phyloP scores from a whole-genome alignment of 2,888 invertebrate species.

The Agapetus fuscipes region DNA sequence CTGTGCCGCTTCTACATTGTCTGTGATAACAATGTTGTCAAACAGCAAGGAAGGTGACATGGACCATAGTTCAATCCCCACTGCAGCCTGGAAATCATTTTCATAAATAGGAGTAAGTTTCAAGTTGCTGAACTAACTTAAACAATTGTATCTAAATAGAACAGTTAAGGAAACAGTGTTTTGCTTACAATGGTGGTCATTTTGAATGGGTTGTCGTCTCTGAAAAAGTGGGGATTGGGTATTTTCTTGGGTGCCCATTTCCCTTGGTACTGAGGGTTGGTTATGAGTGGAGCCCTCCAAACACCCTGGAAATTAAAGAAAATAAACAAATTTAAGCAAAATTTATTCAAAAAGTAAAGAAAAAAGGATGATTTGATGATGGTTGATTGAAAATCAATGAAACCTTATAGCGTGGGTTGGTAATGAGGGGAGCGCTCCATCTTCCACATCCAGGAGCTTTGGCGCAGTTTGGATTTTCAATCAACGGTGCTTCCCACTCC shows the following conservation, averaged over 20 bases:
- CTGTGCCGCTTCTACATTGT: conserved; percentile 64
- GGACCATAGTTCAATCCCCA: conserved; percentile 97
- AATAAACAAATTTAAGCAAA: not conserved
- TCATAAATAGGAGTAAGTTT: too few relatives aligned
- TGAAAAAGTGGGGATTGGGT: conserved; percentile 87
- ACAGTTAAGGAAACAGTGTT: too few relatives aligned
- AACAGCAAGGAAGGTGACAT: conserved; percentile 93
- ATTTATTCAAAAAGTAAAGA: not conserved
- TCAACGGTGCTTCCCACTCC: conserved; percentile 91
- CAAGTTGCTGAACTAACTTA: too few relatives aligned
- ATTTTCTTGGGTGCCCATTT: conserved; percentile 87
- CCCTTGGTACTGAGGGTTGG: conserved; percentile 91
- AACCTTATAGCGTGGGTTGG: conserved; percentile 82
- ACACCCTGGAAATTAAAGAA: conserved; percentile 47
- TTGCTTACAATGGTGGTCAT: conserved; percentile 89
- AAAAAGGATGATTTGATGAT: not conserved
- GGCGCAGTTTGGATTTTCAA: conserved; percentile 81
- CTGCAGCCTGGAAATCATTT: conserved; percentile 61
- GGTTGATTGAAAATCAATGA: not conserved
- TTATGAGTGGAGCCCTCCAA: conserved; percentile 83
- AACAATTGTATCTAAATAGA: too few relatives aligned
- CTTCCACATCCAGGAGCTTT: conserved; percentile 79
- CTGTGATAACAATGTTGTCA: conserved; percentile 90
- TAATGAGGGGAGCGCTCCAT: conserved; percentile 76
- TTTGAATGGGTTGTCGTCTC: conserved; percentile 80